phyloP scores from a whole-genome alignment of 23 tunicate species.

The Diplosoma virens region DNA sequence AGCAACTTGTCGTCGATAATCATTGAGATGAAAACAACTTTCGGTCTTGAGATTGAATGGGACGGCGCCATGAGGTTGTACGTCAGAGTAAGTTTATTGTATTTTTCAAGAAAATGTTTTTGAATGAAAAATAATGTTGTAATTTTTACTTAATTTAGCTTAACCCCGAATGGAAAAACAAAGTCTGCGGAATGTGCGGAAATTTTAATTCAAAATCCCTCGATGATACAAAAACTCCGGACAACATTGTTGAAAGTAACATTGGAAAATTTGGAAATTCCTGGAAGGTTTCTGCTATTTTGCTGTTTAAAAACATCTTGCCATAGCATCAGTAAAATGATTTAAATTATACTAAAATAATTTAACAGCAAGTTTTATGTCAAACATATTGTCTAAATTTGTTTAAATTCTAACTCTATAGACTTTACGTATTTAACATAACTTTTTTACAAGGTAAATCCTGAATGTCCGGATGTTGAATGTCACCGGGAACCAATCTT shows the following conservation, averaged over 20 bases:
- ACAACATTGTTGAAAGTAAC: constrained; percentile 37
- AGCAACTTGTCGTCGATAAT: constrained; percentile 38
- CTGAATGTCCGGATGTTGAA: constrained; percentile 50
- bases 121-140: neutral
- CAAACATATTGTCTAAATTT: no score
- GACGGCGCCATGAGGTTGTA: constrained; percentile 82
- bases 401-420: no score
- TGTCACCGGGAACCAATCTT: constrained; percentile 35
- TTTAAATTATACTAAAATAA: no score
- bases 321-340: no score
- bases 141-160: constrained; percentile 19
- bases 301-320: neutral
- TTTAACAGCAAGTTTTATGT: no score
- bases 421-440: no score
- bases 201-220: constrained; percentile 66
- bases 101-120: no score
- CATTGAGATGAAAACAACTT: constrained; percentile 45
- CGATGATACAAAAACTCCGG: constrained; percentile 70
- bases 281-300: constrained; percentile 98
- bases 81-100: constrained; percentile 46
- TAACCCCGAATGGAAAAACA: constrained; percentile 60
- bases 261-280: constrained; percentile 69
- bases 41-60: constrained; percentile 80
- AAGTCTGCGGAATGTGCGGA: constrained; percentile 91
- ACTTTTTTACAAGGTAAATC: constrained; percentile 48